These are phyloP conservation scores for Sebastes flavidus DNA, from an alignment of 2,797 vertebrate genomes.

Conservation along the genomic window DNA sequence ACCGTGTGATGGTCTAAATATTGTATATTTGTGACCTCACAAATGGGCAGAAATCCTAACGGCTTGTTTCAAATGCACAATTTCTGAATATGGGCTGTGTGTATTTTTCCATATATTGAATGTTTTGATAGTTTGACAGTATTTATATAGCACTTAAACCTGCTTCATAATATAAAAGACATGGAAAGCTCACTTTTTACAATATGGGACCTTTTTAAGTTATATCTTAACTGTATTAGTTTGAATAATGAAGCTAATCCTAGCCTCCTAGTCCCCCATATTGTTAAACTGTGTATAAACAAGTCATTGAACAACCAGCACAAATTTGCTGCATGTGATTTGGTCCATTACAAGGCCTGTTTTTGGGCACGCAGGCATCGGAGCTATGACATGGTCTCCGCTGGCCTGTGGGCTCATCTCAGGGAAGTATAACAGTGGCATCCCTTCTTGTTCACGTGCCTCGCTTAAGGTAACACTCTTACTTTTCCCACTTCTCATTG, in stretches of 20 bases:
- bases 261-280: background rate
- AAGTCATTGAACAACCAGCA: background rate
- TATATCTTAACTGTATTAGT: background rate
- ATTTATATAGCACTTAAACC: too few relatives aligned
- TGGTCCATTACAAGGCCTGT: background rate
- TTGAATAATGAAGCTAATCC: background rate
- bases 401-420: constrained; percentile 89
- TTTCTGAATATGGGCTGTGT: too few relatives aligned
- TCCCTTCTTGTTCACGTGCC: constrained; percentile 90
- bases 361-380: constrained; percentile 78
- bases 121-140: too few relatives aligned
- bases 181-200: too few relatives aligned
- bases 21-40: too few relatives aligned
- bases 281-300: background rate
- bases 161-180: too few relatives aligned
- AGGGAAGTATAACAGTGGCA: constrained; percentile 88
- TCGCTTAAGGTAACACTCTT: constrained; percentile 87
- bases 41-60: too few relatives aligned
- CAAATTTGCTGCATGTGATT: background rate
- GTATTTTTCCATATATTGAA: too few relatives aligned
- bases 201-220: too few relatives aligned
- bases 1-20: too few relatives aligned
- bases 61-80: too few relatives aligned
- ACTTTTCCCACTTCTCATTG: background rate
- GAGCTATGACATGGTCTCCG: constrained; percentile 90